Percentiles rank a stretch among this genome's conserved stretches.
phyloP scores from a whole-genome alignment of 2,888 invertebrate genomes.

The Melinaea menophilus region DNA sequence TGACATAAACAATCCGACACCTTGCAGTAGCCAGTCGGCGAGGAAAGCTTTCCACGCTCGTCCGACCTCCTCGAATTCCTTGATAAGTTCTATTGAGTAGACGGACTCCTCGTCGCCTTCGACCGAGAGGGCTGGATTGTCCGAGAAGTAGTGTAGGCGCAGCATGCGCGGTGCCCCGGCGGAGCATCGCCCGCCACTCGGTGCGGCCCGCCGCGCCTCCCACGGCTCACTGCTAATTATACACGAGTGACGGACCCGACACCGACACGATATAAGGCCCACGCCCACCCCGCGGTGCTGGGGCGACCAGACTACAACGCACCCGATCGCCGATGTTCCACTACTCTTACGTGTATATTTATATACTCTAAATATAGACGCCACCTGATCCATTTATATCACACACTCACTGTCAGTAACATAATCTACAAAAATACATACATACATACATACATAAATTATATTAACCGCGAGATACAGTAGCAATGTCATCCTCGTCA shows the following conservation, averaged over 20 bases:
- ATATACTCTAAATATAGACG: conserved; percentile 39
- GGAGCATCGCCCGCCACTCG: conserved; percentile 67
- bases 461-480: not conserved
- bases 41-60: conserved; percentile 87
- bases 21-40: conserved; percentile 81
- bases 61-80: conserved; percentile 90
- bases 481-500: not conserved
- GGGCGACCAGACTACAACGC: conserved; percentile 41
- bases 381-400: conserved; percentile 42
- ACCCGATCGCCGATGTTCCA: conserved; percentile 34
- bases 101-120: conserved; percentile 79
- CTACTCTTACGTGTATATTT: conserved; percentile 33
- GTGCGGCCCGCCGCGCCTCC: conserved; percentile 74
- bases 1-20: conserved; percentile 51
- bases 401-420: conserved; percentile 32
- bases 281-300: conserved; percentile 38
- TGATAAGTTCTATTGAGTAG: conserved; percentile 90
- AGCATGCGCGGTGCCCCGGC: conserved; percentile 81
- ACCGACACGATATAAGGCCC: conserved; percentile 32
- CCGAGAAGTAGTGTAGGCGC: conserved; percentile 90
- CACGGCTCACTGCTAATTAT: conserved; percentile 75
- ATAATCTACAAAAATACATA: conserved; percentile 22
- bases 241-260: conserved; percentile 47
- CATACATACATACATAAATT: not conserved
- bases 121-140: conserved; percentile 84